Evolutionary conservation across 2,888 invertebrate species (phyloP).

Genomic region (Torymus auratus): DNA sequence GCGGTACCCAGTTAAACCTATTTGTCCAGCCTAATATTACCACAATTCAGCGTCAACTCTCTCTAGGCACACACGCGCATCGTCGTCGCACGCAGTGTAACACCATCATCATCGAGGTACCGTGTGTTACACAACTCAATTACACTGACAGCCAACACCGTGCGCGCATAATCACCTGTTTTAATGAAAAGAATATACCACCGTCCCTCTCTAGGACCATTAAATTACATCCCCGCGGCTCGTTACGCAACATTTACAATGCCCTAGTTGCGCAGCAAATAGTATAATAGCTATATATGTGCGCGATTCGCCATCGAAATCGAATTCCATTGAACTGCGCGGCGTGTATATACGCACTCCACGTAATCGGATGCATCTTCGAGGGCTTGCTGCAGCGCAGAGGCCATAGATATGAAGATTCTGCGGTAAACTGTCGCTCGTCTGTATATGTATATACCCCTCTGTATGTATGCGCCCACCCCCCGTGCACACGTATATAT

Average conservation of each 20-base stretch:
- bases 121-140: not conserved
- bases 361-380: constrained; percentile 25
- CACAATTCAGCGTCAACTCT: no score
- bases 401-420: constrained; percentile 50
- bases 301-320: constrained; percentile 5
- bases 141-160: not conserved
- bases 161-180: not conserved
- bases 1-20: no score
- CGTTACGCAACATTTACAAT: constrained; percentile 37
- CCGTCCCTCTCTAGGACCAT: not conserved
- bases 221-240: constrained; percentile 40
- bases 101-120: not conserved
- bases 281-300: no score
- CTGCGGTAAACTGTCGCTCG: constrained; percentile 48
- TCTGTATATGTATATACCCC: no score
- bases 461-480: no score
- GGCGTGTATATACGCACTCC: not conserved
- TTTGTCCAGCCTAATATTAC: no score
- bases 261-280: no score
- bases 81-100: no score
- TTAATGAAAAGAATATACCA: constrained; percentile 33
- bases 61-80: no score
- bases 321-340: constrained; percentile 35
- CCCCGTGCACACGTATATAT: not conserved
- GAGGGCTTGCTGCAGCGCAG: not conserved